Evolutionary conservation across 1,140 invertebrate genomes (phyloP), one percentile per base, ranked within the genome.

Genomic region (Brachionus angularis): DNA sequence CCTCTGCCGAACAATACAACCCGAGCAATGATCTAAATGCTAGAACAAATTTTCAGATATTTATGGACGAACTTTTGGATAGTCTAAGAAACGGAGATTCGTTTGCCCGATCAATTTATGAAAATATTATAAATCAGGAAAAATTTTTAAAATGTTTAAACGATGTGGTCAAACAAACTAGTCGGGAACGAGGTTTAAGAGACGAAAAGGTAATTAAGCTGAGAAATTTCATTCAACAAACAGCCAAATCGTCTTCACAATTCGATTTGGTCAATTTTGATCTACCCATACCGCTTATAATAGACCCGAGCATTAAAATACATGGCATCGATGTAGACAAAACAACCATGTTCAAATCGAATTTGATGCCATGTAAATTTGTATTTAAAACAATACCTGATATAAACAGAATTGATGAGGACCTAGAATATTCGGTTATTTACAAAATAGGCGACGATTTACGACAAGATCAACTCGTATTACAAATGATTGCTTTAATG

Each of bases 381-480:
- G 91, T 91, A 2, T 98, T 99, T 79, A 67, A 47, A 25, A 46
- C 42, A 12, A 3, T 50, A 14, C 83, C 89, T 16, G 94, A 91
- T 0, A 36, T 27, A 8, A 1, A 31, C 16, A 29, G 29, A 12
- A 86, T 84, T 21, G 33, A 67, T 0, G 85, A 88, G 53, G 87
- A 88, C 33, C 83, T 72, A 29, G 90, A 95, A 78, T 99, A 97
- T 82, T 88, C 93, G 0, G 49, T 71, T 16, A 98, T 99, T 74
- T 98, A 98, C 80, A 99, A 99, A 84, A 87, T 95, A 77, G 96
- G 96, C 0, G 96, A 99, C 82, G 96, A 99, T 83, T 80, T 99
- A n/a, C 81, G 95, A 25, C 96, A 99, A 82, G 96, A 99, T 84
- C 96, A 99, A 81, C 84, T 99, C 0, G 93, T 99, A 73, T 81